Evolutionary conservation across 2,113 vertebrate genomes (phyloP), one percentile per base, ranked within the genome.

Genomic region (Grantiella picta): DNA sequence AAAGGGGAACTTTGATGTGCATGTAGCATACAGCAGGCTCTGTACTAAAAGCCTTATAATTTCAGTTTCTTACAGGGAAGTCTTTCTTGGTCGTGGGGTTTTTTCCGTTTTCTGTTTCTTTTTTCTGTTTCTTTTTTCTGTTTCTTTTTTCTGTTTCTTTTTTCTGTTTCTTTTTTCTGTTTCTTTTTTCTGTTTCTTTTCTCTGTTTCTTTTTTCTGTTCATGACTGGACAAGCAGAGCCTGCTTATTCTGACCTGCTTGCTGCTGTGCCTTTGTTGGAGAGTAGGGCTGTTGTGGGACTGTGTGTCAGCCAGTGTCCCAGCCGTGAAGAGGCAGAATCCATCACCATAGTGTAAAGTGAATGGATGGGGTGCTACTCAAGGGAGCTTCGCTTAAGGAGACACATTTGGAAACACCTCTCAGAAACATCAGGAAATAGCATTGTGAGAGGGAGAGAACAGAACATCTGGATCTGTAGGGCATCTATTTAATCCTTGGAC

Each of bases 251-350:
- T 49, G 47, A 50, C 27, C 9, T n/a, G 8, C 15, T 88, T 56
- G 19, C 3, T 82, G 0, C 29, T 61, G 14, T 28, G 9, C 6
- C 2, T 42, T 5, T 0, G 0, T n/a, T 81, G 56, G 63, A 44
- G 23, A 22, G 42, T 3, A 27, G 45, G 38, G 19, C 11, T 52
- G 2, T 60, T 79, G 6, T 19, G 12, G 21, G 47, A n/a, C 25
- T 77, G 60, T 14, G 4, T 53, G 8, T 50, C 9, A 35, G 28
- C 50, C 16, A 28, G 42, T 44, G 86, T 47, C 23, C 45, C 11
- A 21, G 9, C 49, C 16, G 10, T 14, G 10, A 12, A 35, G 9
- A 25, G 19, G 54, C 16, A 44, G 7, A 33, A 29, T 16, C 17
- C 9, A 7, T 71, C 8, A 1, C 20, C 21, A 10, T 33, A 33